phyloP scores from a whole-genome alignment of 2,888 invertebrate genomes.

The Nysson spinosus region DNA sequence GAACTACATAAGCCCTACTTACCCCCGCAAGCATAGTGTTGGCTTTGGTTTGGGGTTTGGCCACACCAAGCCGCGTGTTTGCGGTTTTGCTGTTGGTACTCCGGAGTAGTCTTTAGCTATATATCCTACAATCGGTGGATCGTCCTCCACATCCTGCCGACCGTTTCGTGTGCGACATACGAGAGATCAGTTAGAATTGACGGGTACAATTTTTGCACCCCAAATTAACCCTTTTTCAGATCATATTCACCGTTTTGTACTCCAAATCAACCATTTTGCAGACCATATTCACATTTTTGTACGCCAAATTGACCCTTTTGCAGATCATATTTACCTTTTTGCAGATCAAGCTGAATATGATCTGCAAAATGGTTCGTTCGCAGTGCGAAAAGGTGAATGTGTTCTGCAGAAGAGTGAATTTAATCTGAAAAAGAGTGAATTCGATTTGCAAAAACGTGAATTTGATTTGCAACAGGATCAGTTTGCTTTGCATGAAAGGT shows the following conservation, averaged over 20 bases:
- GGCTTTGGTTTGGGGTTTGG: slow-evolving; percentile 76
- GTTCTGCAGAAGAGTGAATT: too few relatives aligned
- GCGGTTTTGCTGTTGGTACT: slow-evolving; percentile 75
- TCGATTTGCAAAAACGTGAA: slow-evolving; percentile 30
- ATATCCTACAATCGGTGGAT: slow-evolving; percentile 28
- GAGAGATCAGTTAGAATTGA: slow-evolving; percentile 32
- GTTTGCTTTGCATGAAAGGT: too few relatives aligned
- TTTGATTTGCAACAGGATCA: neutral
- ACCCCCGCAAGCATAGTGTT: slow-evolving; percentile 71
- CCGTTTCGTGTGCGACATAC: slow-evolving; percentile 40
- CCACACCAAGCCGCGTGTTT: slow-evolving; percentile 76
- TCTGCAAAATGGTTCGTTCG: too few relatives aligned
- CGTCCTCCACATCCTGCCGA: slow-evolving; percentile 44
- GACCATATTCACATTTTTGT: too few relatives aligned
- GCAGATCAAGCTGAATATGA: too few relatives aligned
- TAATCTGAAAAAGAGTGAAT: too few relatives aligned
- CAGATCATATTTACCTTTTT: too few relatives aligned
- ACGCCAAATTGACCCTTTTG: too few relatives aligned
- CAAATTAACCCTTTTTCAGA: too few relatives aligned
- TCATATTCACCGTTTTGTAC: slow-evolving; percentile 26
- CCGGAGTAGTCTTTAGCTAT: slow-evolving; percentile 62
- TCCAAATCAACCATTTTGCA: too few relatives aligned
- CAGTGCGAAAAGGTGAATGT: too few relatives aligned
- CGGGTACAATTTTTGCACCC: slow-evolving; percentile 50
- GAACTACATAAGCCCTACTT: slow-evolving; percentile 72